Evolutionary conservation across 1,140 invertebrate species (phyloP), one percentile per base, ranked within the genome.

Genomic region (Periplaneta americana): DNA sequence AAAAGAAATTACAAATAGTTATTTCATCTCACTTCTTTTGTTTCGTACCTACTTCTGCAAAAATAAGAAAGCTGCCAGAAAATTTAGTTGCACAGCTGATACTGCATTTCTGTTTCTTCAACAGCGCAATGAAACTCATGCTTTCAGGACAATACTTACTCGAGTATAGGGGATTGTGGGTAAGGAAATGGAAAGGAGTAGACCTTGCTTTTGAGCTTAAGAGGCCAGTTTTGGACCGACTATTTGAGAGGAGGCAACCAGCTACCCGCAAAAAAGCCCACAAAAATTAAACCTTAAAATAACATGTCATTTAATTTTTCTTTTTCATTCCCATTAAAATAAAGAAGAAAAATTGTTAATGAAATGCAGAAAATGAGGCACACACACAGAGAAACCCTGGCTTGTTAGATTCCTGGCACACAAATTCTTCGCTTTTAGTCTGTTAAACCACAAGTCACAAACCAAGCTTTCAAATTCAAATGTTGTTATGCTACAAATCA

Each of bases 361-460:
- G n/a, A 66, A 78, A 78, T 78, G 76, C 76, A 78, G 48, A 81
- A 75, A 79, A 84, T 79, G 76, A 84, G 82, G 82, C 83, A 84
- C 83, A 84, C 39, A 81, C 82, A 83, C 83, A 82, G 81, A 85
- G 84, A 84, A 85, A 85, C 83, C 84, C 74, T 85, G 84, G 84
- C 84, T 85, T 84, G 84, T 85, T 85, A 84, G 83, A 39, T 78
- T 37, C 77, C 39, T 78, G 35, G 48, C 28, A 78, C 10, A 48
- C 35, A 48, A 37, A 77, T 74, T 4, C 36, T 76, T 82, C 74
- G 22, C 22, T 82, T 82, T 82, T 82, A 57, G 35, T 75, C 34
- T 79, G 17, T 34, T 34, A 36, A 33, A 76, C 33, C 34, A 76
- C 32, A 76, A 34, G 75, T 36, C 17, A 34, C 33, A 76, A 76